Evolutionary conservation across 2,888 invertebrate species (phyloP), one percentile per base, ranked within the genome.

Genomic region (Melieria picta): DNA sequence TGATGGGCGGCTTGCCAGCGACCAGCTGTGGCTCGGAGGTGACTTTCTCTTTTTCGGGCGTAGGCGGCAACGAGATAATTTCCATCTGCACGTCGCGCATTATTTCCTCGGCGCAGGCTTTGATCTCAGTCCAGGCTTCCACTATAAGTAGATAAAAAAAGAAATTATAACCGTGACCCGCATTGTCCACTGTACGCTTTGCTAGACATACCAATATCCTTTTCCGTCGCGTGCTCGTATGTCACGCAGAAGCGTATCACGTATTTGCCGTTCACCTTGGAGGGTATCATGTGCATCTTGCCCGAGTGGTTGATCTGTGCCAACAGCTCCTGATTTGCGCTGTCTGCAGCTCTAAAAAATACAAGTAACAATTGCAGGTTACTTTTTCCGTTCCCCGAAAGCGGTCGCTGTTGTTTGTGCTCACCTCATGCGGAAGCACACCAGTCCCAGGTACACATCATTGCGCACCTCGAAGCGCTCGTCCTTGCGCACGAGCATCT

Each of bases 201-300:
- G 1, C 10, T 57, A 43, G 7, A 71, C 75, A 70, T 72, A 88
- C 88, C 82, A 62, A 95, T 91, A 81, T 95, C 92, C 58, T 90
- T 90, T 71, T 93, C 92, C 0, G 87, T 90, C 4, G 95, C 94
- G 79, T 93, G 89, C 83, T 96, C 94, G 30, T 93, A 90, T 58
- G 93, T 92, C 0, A 96, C 92, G 82, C 94, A 94, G 87, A 96
- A 96, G 69, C 94, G 87, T 71, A 93, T 90, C 50, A 93, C 91
- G 83, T 93, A 95, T 83, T 92, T 91, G 65, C 92, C 92, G 84
- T 91, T 91, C 3, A 94, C 90, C 79, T 92, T 90, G 0, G 94
- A 92, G 0, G 94, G 94, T 60, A 94, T 94, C 94, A 96, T 94
- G 86, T 95, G 95, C 67, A 96, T 89, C 80, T 92, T 91, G 0